Percentiles rank a stretch among this genome's conserved stretches.
These are phyloP conservation scores for Meloe dianella DNA, from an alignment of 2,888 invertebrate genomes.

Conservation along the genomic window DNA sequence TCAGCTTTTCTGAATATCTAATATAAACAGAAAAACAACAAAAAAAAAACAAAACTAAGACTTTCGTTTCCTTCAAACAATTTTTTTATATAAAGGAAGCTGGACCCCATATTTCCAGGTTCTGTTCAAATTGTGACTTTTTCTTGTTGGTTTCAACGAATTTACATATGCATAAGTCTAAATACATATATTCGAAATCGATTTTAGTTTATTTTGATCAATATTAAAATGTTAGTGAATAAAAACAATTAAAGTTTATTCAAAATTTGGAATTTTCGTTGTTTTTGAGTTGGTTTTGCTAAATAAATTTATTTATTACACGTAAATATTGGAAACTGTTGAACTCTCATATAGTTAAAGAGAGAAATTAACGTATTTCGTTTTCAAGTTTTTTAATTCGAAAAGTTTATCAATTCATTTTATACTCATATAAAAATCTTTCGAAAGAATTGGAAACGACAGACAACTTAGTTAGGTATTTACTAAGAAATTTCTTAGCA, in stretches of 20 bases:
- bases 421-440: neutral
- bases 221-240: too few relatives aligned
- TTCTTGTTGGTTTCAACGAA: neutral
- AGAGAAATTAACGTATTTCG: neutral
- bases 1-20: neutral
- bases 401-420: neutral
- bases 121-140: neutral
- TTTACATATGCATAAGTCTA: neutral
- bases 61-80: neutral
- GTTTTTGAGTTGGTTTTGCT: neutral
- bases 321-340: neutral
- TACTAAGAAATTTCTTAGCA: neutral
- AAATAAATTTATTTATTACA: too few relatives aligned
- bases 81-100: neutral
- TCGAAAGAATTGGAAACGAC: neutral
- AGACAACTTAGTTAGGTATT: neutral
- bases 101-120: neutral
- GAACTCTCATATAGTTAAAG: neutral
- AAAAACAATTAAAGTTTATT: neutral
- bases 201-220: neutral
- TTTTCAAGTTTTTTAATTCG: neutral
- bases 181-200: neutral
- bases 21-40: too few relatives aligned
- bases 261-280: neutral
- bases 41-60: conserved; percentile 4